Evolutionary conservation across 2,113 vertebrate genomes (phyloP).

Genomic region (Lepus europaeus): DNA sequence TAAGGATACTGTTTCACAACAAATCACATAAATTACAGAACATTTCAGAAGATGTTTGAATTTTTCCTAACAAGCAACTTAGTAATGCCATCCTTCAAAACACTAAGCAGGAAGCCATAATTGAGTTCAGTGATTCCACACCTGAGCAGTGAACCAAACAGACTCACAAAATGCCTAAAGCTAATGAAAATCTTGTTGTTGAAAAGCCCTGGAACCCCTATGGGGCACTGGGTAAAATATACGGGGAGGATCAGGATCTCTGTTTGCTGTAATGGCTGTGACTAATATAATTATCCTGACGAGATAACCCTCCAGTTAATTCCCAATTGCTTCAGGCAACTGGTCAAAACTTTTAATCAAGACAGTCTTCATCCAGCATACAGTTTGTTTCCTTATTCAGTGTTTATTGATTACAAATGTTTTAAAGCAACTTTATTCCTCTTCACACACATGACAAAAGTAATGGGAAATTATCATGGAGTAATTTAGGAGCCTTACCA

Average conservation of each 20-base stretch:
- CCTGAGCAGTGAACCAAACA: slow-evolving; percentile 68
- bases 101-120: slow-evolving; percentile 35
- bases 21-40: slow-evolving; percentile 12
- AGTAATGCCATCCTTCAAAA: slow-evolving; percentile 60
- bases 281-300: slow-evolving; percentile 21
- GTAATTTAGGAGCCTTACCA: neutral
- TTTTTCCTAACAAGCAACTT: slow-evolving; percentile 67
- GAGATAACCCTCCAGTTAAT: slow-evolving; percentile 23
- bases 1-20: slow-evolving; percentile 43
- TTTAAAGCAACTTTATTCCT: neutral
- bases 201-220: neutral
- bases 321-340: slow-evolving; percentile 10
- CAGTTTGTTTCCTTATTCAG: neutral
- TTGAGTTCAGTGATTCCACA: slow-evolving; percentile 74
- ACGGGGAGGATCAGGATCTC: neutral
- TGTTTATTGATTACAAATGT: slow-evolving; percentile 19
- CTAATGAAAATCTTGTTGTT: slow-evolving; percentile 73
- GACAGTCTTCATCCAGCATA: neutral
- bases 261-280: neutral
- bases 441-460: neutral
- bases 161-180: slow-evolving; percentile 60
- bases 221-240: slow-evolving; percentile 1
- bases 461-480: neutral
- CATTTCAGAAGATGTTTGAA: slow-evolving; percentile 18
- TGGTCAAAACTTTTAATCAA: slow-evolving; percentile 2